A percentile compares a stretch with the other conserved stretches of the same genome.
phyloP scores from a whole-genome alignment of 2,888 invertebrate genomes.

The Chorisops tibialis region DNA sequence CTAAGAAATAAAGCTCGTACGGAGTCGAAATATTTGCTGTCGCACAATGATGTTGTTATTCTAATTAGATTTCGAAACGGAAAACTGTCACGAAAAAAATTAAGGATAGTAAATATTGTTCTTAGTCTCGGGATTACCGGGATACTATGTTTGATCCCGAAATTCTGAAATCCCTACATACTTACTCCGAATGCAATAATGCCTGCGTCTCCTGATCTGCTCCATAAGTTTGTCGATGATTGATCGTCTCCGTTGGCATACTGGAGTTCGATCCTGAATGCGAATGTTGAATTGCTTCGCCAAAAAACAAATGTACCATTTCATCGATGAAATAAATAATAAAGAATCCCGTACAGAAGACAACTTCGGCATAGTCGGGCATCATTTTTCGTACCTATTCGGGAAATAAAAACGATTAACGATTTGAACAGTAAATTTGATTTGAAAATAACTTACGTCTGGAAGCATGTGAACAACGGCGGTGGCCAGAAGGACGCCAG shows the following conservation, averaged over 20 bases:
- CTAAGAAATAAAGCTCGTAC: no score
- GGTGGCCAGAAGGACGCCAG: conserved; percentile 74
- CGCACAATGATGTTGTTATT: no score
- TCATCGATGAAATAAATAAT: conserved; percentile 71
- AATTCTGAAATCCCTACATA: no score
- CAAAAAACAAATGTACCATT: conserved; percentile 65
- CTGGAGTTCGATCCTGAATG: neutral
- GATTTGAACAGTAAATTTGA: neutral
- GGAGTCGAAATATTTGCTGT: no score
- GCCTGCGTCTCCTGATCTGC: conserved; percentile 26
- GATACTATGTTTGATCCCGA: no score
- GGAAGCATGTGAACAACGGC: conserved; percentile 76
- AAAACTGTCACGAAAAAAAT: no score
- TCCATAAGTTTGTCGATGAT: conserved; percentile 18
- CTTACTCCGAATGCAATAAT: conserved; percentile 10
- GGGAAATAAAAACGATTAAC: no score
- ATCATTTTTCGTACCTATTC: conserved; percentile 55
- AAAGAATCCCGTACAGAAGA: conserved; percentile 68
- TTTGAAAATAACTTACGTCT: conserved; percentile 56
- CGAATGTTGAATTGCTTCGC: conserved; percentile 47
- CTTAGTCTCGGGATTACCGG: no score
- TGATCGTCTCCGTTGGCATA: neutral
- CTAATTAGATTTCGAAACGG: no score
- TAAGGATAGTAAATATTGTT: no score
- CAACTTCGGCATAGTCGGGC: conserved; percentile 61